Evolutionary conservation across 2,888 invertebrate species (phyloP), one percentile per base, ranked within the genome.

Genomic region (Helicoverpa assulta): DNA sequence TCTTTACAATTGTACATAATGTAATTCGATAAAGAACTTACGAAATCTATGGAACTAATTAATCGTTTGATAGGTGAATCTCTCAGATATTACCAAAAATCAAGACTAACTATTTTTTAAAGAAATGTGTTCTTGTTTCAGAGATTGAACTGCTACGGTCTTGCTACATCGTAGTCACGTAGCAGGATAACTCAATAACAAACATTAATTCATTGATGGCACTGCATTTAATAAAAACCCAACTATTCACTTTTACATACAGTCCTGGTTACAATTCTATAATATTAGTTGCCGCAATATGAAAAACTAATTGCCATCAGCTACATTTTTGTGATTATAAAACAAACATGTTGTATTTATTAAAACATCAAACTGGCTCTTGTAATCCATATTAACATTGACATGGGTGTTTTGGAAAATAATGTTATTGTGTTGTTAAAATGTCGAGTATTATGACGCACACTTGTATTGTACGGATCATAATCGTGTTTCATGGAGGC

Each of bases 401-500:
- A 58, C 61, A 71, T 43, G 52, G 47, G 10, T 73, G 55, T 78
- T 78, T 61, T 37, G 18, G 21, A 72, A 82, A 76, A 73, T 66
- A 71, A 73, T 73, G 69, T 77, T 70, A 72, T 73, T 72, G 70
- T 70, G 57, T 67, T 68, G 60, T 71, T 71, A 69, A 73, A 78
- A 82, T 73, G 73, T 73, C 21, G 21, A 58, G 54, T 56, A 74
- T 80, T 70, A 78, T 78, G 73, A 69, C 64, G 73, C 70, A 78
- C 67, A 72, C 64, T 78, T 74, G 60, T 50, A 70, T 47, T 58
- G 56, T 72, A 76, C 78, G 74, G 75, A 69, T 84, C 82, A 86
- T 86, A 88, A 86, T 86, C 83, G 66, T 76, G 84, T 81, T 85
- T 71, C 77, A 72, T 66, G 66, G 65, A 47, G n/a, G 47, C 47